Conservation (phyloP, 2,113 vertebrate species). For the Regulus satrapa region DNA sequence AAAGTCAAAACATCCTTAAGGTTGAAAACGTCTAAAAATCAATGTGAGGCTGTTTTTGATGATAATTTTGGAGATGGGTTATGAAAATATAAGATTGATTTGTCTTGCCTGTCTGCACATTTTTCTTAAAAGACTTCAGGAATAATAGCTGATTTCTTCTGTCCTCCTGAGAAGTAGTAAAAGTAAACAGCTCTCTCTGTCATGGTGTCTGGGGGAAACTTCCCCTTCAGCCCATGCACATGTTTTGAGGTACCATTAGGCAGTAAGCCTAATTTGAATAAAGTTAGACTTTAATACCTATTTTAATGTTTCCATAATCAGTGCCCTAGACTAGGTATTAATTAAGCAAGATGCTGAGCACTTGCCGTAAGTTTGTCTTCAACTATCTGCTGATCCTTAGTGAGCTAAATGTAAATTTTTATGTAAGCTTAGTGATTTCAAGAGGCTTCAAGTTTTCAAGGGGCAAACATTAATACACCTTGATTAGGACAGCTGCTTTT, state of each 20-base stretch:
- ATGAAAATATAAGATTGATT: background rate
- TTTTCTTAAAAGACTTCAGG: background rate
- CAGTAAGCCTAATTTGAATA: background rate
- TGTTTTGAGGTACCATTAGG: background rate
- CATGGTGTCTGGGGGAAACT: background rate
- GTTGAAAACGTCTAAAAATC: background rate
- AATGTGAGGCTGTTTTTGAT: background rate
- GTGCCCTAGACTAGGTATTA: background rate
- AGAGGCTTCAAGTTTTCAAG: background rate
- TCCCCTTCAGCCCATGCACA: background rate
- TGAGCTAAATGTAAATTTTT: background rate
- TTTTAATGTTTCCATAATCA: background rate
- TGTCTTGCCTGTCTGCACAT: background rate
- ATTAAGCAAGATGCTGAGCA: background rate
- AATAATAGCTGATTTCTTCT: background rate
- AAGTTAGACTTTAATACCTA: background rate
- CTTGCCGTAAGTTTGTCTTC: background rate
- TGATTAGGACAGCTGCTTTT: background rate
- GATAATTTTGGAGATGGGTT: background rate
- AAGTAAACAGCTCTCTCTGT: background rate
- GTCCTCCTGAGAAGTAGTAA: background rate
- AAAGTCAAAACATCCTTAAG: background rate
- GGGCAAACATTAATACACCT: background rate
- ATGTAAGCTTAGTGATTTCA: background rate
- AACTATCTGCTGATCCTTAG: background rate